A percentile compares a stretch with the other conserved stretches of the same genome.
Conservation (phyloP, 2,888 invertebrate species). For the Acronicta aceris region DNA sequence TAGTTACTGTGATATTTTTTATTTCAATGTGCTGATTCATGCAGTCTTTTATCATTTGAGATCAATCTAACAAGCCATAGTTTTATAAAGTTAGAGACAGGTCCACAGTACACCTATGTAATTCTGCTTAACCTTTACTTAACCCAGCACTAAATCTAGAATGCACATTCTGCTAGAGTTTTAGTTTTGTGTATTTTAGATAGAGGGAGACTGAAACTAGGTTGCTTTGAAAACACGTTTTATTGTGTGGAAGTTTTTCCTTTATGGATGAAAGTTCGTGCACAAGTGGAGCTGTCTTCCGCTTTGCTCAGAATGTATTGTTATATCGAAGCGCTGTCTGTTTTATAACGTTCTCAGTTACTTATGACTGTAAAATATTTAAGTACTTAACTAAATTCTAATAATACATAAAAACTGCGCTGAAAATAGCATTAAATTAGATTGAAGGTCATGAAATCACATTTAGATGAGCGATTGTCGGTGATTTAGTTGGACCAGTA, state of each 20-base stretch:
- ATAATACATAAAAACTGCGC: constrained; percentile 8
- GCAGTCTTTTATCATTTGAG: no score
- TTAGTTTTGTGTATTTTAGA: constrained; percentile 4
- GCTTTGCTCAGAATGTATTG: constrained; percentile 37
- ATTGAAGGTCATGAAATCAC: constrained; percentile 57
- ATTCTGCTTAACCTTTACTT: no score
- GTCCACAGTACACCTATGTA: no score
- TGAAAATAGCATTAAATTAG: constrained; percentile 17
- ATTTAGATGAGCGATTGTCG: constrained; percentile 61
- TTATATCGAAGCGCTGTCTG: constrained; percentile 12
- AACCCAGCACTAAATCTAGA: no score
- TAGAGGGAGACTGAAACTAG: constrained; percentile 27
- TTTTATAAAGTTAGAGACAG: no score
- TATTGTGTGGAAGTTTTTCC: constrained; percentile 26
- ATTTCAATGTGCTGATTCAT: no score
- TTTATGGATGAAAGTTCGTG: constrained; percentile 54
- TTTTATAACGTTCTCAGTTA: neutral
- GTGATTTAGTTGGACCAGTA: constrained; percentile 71
- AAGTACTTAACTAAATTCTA: constrained; percentile 5
- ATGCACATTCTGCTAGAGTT: neutral
- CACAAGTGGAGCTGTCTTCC: constrained; percentile 58
- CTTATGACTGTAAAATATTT: constrained; percentile 5
- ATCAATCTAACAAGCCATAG: no score
- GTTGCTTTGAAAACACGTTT: constrained; percentile 37
- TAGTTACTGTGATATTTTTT: no score